Conservation (phyloP, 2,888 invertebrate species). For the Eupithecia pulchellata region DNA sequence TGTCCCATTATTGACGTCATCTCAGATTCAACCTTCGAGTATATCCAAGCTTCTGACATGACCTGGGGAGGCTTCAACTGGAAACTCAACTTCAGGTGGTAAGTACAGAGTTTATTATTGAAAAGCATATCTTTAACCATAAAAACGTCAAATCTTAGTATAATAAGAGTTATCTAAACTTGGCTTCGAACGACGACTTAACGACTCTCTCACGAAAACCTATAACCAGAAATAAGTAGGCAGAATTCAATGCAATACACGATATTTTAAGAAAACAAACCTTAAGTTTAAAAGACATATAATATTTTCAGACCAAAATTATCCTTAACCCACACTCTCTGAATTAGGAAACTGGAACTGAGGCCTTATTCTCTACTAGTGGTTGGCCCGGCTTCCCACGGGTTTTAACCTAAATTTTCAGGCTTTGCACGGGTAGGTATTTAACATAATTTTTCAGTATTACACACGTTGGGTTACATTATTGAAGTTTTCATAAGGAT, state of each 20-base stretch:
- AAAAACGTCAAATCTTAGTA: neutral
- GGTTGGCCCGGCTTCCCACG: too few relatives aligned
- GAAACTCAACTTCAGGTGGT: constrained; percentile 99
- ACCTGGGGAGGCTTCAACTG: constrained; percentile 99
- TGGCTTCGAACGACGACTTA: too few relatives aligned
- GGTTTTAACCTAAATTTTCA: too few relatives aligned
- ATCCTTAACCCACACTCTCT: neutral
- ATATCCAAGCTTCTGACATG: constrained; percentile 99
- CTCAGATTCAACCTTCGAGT: constrained; percentile 99
- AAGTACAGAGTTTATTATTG: constrained; percentile 55
- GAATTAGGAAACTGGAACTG: neutral
- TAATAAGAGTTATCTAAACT: neutral
- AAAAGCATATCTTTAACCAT: neutral
- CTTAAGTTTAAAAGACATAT: neutral
- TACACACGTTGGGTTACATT: too few relatives aligned
- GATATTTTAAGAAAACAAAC: neutral
- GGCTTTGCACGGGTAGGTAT: too few relatives aligned
- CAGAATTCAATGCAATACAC: neutral
- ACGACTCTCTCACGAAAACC: neutral
- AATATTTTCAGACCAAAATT: neutral
- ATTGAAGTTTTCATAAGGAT: too few relatives aligned
- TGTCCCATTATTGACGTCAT: constrained; percentile 99
- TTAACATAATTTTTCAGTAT: too few relatives aligned
- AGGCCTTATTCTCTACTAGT: too few relatives aligned
- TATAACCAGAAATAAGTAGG: neutral